Evolutionary conservation across 1,140 invertebrate genomes (phyloP), one percentile per base, ranked within the genome.

Genomic region (Drosophila auraria): DNA sequence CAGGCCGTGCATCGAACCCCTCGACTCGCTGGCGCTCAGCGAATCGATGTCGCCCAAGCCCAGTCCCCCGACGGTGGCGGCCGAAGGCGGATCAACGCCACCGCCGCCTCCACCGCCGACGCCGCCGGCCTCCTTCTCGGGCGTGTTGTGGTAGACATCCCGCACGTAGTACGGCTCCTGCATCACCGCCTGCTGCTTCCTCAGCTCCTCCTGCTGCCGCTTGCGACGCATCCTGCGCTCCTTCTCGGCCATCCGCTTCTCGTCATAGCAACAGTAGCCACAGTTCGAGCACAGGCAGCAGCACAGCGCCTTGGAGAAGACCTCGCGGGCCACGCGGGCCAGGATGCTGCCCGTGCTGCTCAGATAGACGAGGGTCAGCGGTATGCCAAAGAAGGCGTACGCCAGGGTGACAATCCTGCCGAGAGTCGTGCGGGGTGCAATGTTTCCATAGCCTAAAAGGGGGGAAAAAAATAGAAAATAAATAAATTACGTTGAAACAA

Each of bases 311-410:
- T 91, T 95, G 6, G 97, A 96, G 93, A 98, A 98, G 33, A 98
- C 95, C 84, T 97, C 97, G 66, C 97, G 94, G 61, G 98, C 98
- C 62, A 98, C 95, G 80, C 96, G 95, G 56, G 97, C 97, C 71
- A 98, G 93, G 7, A 97, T 95, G 65, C 97, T 96, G 57, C 97
- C 97, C 8, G 97, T 96, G 69, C 96, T 97, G 27, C 96, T 97
- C 60, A 98, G 94, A 93, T 98, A 98, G 7, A 99, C 95, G 44
- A 99, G 94, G 70, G 98, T 98, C 68, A 99, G 93, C 0, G 98
- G 98, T 80, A 99, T 98, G 15, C 98, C 98, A 15, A 98, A 94
- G 45, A 96, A 95, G 12, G 97, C 97, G 93, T 98, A 99, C 8
- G 97, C 95, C 92, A 98, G 97, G 5, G 98, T 98, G 0, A 97